phyloP scores from a whole-genome alignment of 2,888 invertebrate genomes.

The Endomychus coccineus region DNA sequence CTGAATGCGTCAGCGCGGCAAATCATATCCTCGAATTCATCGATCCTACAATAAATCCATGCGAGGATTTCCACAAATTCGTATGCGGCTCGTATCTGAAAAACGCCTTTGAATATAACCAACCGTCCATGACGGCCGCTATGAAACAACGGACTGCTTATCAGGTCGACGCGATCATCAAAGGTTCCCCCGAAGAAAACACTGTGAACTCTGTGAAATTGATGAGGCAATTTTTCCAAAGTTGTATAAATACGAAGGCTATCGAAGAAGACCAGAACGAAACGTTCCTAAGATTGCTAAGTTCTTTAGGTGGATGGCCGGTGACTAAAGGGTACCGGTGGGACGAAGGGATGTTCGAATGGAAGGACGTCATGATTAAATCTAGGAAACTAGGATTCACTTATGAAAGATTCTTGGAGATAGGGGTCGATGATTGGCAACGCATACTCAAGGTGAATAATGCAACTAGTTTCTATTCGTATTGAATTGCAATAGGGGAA shows the following conservation, averaged over 20 bases:
- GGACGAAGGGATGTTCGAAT: constrained; percentile 27
- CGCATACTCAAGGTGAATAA: too few species aligned
- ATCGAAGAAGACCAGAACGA: constrained; percentile 20
- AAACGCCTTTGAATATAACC: constrained; percentile 45
- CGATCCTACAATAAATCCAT: constrained; percentile 60
- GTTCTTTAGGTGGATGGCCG: constrained; percentile 34
- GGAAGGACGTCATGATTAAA: constrained; percentile 27
- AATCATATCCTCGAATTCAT: constrained; percentile 60
- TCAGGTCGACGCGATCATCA: constrained; percentile 25
- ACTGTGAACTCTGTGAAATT: constrained; percentile 21
- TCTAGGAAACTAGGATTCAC: constrained; percentile 27
- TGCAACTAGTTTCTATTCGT: too few species aligned
- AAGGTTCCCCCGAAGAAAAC: constrained; percentile 13
- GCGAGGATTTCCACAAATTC: constrained; percentile 71
- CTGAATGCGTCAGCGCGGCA: constrained; percentile 69
- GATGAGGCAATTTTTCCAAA: constrained; percentile 26
- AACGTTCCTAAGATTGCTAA: constrained; percentile 23
- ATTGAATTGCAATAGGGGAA: too few species aligned
- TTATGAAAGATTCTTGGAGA: constrained; percentile 8
- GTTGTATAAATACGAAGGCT: constrained; percentile 24
- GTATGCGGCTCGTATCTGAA: constrained; percentile 65
- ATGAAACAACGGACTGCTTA: constrained; percentile 18
- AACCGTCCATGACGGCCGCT: constrained; percentile 14
- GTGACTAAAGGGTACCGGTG: constrained; percentile 26
- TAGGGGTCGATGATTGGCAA: too few species aligned